Evolutionary conservation across 2,797 vertebrate species (phyloP).

Genomic region (Picus viridis): DNA sequence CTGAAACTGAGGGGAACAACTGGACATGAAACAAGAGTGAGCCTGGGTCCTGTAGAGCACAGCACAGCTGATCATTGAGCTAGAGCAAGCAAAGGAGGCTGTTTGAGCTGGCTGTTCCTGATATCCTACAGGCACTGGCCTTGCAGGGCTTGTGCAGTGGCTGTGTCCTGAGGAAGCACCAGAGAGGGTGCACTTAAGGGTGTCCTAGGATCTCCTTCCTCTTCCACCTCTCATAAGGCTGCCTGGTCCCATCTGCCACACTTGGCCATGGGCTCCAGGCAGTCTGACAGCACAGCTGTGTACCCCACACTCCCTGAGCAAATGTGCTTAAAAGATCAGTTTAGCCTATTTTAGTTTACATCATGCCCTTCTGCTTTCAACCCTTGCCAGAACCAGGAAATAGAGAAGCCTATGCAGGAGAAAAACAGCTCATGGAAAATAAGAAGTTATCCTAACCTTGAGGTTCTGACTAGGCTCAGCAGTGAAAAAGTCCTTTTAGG

Average conservation of each 20-base stretch:
- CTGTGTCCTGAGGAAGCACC: background rate
- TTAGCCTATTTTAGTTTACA: slow-evolving; percentile 33
- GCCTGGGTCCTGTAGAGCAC: background rate
- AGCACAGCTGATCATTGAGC: background rate
- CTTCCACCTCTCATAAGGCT: background rate
- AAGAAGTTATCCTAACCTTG: background rate
- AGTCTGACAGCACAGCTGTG: slow-evolving; percentile 61
- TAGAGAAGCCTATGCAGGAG: background rate
- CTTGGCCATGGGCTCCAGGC: slow-evolving; percentile 14
- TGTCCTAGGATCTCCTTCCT: background rate
- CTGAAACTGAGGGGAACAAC: background rate
- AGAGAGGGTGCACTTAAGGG: background rate
- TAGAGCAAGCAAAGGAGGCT: background rate
- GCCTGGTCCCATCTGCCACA: slow-evolving; percentile 43
- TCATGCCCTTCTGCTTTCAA: slow-evolving; percentile 28
- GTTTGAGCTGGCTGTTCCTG: background rate
- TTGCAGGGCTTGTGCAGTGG: background rate
- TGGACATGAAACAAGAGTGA: background rate
- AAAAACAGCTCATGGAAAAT: background rate
- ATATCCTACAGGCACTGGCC: background rate
- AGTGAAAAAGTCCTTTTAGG: slow-evolving; percentile 1
- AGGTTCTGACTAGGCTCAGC: slow-evolving; percentile 1
- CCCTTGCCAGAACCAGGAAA: slow-evolving; percentile 33
- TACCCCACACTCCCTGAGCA: background rate
- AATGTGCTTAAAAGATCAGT: slow-evolving; percentile 33